Evolutionary conservation across 2,797 vertebrate species (phyloP), one percentile per base, ranked within the genome.

Genomic region (Pagetopsis macropterus): DNA sequence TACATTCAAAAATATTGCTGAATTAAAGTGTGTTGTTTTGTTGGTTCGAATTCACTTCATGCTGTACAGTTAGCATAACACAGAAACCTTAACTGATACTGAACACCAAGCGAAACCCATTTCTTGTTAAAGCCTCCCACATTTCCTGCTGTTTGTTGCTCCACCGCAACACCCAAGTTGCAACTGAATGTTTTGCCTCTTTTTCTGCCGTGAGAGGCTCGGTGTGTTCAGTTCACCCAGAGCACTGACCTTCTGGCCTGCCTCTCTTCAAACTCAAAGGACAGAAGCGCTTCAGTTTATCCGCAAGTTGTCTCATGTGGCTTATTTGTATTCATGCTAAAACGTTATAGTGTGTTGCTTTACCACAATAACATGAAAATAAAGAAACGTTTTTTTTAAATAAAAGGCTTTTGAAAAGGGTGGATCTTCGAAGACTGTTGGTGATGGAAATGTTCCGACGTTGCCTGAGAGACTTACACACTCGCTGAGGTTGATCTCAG

Each of bases 61-160:
- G 76, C 84, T 73, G 72, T 73, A 76, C 71, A 87, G 78, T 88
- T 79, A 90, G 87, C 90, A 86, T 81, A 72, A 84, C 86, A 87
- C 79, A 82, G 82, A 86, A 86, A 81, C 78, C 75, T 62, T 81
- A 90, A 87, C 87, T 90, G 89, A 89, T 91, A 76, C 68, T 82
- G 84, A 91, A 91, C 64, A 91, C 86, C 92, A 93, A 91, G 83
- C 78, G 90, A 93, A 94, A 95, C 83, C 88, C 79, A 84, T 89
- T 95, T 95, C 91, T 95, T 95, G 94, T 94, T 93, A 96, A 94
- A 95, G 93, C 94, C 95, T 86, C 95, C 95, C 92, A 94, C 96
- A 92, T 94, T 97, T 97, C 96, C 96, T 95, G 95, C 91, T 90
- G 86, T 88, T 88, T 84, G 84, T 81, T 84, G 78, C 87, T 84